Evolutionary conservation across 2,797 vertebrate species (phyloP).

Genomic region (Eidolon dupreanum): DNA sequence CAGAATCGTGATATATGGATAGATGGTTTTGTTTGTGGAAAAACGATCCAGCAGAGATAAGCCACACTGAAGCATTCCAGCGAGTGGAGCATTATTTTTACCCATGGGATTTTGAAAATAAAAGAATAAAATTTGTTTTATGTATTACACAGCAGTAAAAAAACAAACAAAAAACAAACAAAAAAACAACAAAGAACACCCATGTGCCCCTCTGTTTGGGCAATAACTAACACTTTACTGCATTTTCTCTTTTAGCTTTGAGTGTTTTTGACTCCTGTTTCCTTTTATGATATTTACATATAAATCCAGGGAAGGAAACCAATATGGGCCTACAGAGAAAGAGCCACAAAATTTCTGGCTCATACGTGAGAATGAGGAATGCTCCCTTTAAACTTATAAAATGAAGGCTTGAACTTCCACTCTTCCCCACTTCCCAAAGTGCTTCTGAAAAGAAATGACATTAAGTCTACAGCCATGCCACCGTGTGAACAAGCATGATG

Average conservation of each 20-base stretch:
- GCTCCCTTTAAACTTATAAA: background rate
- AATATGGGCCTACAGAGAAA: background rate
- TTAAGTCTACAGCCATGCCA: background rate
- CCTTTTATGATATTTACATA: background rate
- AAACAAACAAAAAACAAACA: too few relatives aligned
- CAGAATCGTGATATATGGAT: background rate
- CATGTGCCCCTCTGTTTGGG: background rate
- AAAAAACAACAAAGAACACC: background rate
- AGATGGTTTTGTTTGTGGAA: background rate
- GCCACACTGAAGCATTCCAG: background rate
- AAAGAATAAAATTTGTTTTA: background rate
- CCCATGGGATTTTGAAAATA: background rate
- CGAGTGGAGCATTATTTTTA: background rate
- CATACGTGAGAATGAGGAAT: background rate
- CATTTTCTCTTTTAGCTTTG: background rate
- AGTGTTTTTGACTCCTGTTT: background rate
- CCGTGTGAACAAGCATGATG: too few relatives aligned
- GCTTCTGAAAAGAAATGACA: background rate
- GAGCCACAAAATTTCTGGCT: background rate
- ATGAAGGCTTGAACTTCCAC: background rate
- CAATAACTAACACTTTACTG: accelerated
- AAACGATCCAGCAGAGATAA: background rate
- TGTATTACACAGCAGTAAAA: background rate
- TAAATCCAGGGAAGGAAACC: background rate
- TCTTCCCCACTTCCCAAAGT: background rate